Percentiles rank a stretch among this genome's conserved stretches.
phyloP scores from a whole-genome alignment of 1,140 invertebrate genomes.

The Rhopalosiphum maidis region DNA sequence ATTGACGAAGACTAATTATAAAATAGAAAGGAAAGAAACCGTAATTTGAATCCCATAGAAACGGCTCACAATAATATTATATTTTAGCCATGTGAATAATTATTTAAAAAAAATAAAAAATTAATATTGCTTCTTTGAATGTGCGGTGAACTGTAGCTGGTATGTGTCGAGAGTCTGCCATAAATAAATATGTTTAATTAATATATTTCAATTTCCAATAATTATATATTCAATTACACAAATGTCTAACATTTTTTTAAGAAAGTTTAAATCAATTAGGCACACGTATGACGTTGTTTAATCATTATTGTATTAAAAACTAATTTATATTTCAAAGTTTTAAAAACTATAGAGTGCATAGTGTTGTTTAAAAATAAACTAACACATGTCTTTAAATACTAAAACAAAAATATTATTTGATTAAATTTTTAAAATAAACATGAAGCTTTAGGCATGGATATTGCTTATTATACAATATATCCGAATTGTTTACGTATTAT shows the following conservation, averaged over 20 bases:
- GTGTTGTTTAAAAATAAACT: not conserved
- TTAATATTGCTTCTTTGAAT: not conserved
- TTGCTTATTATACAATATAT: not conserved
- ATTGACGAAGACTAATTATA: not conserved
- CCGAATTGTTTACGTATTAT: not conserved
- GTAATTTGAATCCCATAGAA: not conserved
- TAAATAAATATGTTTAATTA: not conserved
- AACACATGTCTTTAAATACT: not conserved
- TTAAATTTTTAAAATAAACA: not conserved
- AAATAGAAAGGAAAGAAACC: not conserved
- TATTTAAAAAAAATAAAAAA: not conserved
- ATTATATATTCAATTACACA: not conserved
- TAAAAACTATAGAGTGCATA: not conserved
- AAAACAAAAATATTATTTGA: not conserved
- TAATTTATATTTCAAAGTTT: not conserved
- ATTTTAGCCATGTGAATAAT: not conserved
- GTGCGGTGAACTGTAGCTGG: not conserved
- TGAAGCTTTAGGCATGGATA: not conserved
- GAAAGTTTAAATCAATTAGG: not conserved
- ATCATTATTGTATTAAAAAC: not conserved
- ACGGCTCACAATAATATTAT: not conserved
- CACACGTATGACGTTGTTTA: not conserved
- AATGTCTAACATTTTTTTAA: not conserved
- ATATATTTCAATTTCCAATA: not conserved
- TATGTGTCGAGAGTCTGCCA: not conserved